A percentile compares a stretch with the other conserved stretches of the same genome.
phyloP scores from a whole-genome alignment of 2,888 invertebrate species.

The Pyrochroa serraticornis region DNA sequence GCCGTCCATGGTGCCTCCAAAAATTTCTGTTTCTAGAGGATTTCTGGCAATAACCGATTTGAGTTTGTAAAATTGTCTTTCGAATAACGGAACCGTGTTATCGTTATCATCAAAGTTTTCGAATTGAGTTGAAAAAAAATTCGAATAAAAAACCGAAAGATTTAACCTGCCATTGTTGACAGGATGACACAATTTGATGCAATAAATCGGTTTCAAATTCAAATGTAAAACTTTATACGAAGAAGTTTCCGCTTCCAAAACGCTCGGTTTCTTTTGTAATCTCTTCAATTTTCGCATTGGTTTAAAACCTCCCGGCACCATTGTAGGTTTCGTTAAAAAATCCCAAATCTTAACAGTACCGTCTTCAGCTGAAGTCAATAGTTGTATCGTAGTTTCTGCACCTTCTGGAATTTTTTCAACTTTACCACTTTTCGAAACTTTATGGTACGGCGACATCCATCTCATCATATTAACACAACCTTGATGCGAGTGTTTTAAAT shows the following conservation, averaged over 20 bases:
- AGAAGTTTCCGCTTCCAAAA: conserved; percentile 66
- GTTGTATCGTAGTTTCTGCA: too few species aligned
- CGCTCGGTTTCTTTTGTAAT: conserved; percentile 63
- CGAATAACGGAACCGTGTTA: conserved; percentile 25
- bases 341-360: conserved; percentile 76
- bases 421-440: conserved; percentile 66
- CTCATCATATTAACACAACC: conserved; percentile 68
- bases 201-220: conserved; percentile 68
- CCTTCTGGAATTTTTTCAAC: conserved; percentile 56
- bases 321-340: conserved; percentile 60
- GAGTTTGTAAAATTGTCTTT: conserved; percentile 36
- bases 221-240: conserved; percentile 66
- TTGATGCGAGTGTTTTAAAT: conserved; percentile 65
- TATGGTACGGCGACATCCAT: conserved; percentile 71
- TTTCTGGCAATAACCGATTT: background rate
- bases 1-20: conserved; percentile 34
- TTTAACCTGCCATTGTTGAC: conserved; percentile 44
- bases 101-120: conserved; percentile 25
- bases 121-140: conserved; percentile 32
- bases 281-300: conserved; percentile 55
- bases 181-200: conserved; percentile 60
- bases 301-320: conserved; percentile 48
- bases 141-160: conserved; percentile 30
- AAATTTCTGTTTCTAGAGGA: background rate
- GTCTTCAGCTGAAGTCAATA: conserved; percentile 70